Percentiles rank a stretch among this genome's conserved stretches.
Conservation (phyloP, 2,797 vertebrate genomes). For the Carcharodon carcharias region DNA sequence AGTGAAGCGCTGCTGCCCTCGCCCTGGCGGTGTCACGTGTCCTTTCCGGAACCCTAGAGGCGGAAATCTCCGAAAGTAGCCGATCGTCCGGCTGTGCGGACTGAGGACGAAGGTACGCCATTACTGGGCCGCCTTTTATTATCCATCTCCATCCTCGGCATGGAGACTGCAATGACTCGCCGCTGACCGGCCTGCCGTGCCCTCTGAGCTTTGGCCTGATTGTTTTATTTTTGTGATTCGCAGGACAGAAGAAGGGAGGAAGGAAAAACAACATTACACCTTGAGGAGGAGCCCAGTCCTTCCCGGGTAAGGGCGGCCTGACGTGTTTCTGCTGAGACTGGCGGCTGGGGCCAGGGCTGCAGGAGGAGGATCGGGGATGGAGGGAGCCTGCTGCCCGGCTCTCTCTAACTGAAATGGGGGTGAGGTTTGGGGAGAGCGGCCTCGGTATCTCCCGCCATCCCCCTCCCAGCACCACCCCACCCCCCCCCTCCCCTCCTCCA, state of each 20-base stretch:
- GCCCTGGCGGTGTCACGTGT: slow-evolving; percentile 21
- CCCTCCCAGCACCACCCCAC: neutral
- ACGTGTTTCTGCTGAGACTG: neutral
- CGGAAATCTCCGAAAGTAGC: slow-evolving; percentile 31
- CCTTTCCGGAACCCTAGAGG: slow-evolving; percentile 19
- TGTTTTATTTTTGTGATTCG: neutral
- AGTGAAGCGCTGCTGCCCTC: neutral
- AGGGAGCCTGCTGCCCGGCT: no score
- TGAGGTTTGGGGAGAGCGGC: neutral
- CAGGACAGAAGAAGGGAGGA: slow-evolving; percentile 16
- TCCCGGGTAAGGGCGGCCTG: slow-evolving; percentile 18
- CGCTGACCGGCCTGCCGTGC: neutral
- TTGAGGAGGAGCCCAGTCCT: slow-evolving; percentile 15
- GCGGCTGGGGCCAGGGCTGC: neutral
- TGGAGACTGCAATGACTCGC: no score
- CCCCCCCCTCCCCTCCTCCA: slow-evolving; percentile 40
- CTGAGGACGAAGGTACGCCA: slow-evolving; percentile 37
- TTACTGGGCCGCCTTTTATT: neutral
- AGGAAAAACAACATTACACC: neutral
- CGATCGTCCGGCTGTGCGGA: slow-evolving; percentile 37
- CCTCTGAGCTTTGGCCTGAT: neutral
- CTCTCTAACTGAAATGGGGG: neutral
- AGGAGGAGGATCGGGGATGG: no score
- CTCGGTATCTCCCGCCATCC: slow-evolving; percentile 40
- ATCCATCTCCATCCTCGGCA: slow-evolving; percentile 32